Percentiles rank a stretch among this genome's conserved stretches.
Conservation (phyloP, 2,113 vertebrate genomes). For the Corydoras sp. region DNA sequence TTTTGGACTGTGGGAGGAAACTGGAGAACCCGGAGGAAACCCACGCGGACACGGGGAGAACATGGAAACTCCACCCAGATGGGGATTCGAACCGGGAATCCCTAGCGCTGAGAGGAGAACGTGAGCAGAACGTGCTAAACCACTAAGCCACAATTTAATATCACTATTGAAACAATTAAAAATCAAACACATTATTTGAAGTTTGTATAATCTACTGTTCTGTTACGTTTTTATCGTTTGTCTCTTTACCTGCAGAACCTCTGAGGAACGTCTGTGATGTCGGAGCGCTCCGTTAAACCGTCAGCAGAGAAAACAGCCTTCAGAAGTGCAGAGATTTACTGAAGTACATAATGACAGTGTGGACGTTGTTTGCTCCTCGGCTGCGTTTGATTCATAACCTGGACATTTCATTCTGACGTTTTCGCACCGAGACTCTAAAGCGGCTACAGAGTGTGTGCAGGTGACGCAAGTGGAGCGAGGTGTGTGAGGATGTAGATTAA, state of each 20-base stretch:
- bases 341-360: constrained; percentile 9
- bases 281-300: not conserved
- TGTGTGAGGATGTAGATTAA: not conserved
- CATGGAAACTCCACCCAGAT: no score
- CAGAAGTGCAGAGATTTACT: not conserved
- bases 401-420: constrained; percentile 11
- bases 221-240: not conserved
- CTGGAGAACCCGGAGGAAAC: no score
- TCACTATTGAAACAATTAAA: no score
- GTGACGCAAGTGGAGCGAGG: not conserved
- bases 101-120: no score
- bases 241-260: not conserved
- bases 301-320: not conserved
- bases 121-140: no score
- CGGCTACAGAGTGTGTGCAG: constrained; percentile 10
- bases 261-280: not conserved
- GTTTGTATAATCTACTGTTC: no score
- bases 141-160: no score
- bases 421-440: not conserved
- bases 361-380: not conserved
- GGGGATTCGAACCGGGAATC: no score
- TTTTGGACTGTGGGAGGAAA: no score
- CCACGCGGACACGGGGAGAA: no score
- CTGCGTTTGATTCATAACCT: constrained; percentile 18
- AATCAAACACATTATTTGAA: no score